Evolutionary conservation across 2,113 vertebrate genomes (phyloP).

Genomic region (Noctilio leporinus): DNA sequence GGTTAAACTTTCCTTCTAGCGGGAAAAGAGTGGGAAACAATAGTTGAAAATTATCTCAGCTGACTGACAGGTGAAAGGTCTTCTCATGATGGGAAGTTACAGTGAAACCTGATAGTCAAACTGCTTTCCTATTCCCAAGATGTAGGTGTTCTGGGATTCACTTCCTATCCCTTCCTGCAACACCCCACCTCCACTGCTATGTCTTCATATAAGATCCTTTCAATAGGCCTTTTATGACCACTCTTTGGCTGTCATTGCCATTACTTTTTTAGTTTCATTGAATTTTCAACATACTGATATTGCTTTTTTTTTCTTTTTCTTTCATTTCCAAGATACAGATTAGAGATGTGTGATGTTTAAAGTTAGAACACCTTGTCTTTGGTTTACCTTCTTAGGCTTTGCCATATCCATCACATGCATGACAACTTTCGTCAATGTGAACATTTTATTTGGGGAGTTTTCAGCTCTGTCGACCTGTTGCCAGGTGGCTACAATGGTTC

Average conservation of each 20-base stretch:
- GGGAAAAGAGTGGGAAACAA: neutral
- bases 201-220: neutral
- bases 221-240: neutral
- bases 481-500: neutral
- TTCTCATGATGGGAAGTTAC: neutral
- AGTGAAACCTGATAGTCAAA: neutral
- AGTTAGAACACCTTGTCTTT: neutral
- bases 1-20: neutral
- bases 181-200: neutral
- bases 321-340: neutral
- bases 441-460: neutral
- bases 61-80: neutral
- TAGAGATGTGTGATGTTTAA: neutral
- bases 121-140: neutral
- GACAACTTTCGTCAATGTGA: neutral
- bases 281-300: neutral
- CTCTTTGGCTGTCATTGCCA: neutral
- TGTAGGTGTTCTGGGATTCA: neutral
- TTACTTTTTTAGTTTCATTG: neutral
- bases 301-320: neutral
- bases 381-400: neutral
- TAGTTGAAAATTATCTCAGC: slow-evolving; percentile 7
- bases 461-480: neutral
- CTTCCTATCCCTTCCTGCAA: neutral
- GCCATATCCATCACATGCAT: too few species aligned